A percentile compares a stretch with the other conserved stretches of the same genome.
Evolutionary conservation across 2,888 invertebrate genomes (phyloP).

Genomic region (Melanchra persicariae): DNA sequence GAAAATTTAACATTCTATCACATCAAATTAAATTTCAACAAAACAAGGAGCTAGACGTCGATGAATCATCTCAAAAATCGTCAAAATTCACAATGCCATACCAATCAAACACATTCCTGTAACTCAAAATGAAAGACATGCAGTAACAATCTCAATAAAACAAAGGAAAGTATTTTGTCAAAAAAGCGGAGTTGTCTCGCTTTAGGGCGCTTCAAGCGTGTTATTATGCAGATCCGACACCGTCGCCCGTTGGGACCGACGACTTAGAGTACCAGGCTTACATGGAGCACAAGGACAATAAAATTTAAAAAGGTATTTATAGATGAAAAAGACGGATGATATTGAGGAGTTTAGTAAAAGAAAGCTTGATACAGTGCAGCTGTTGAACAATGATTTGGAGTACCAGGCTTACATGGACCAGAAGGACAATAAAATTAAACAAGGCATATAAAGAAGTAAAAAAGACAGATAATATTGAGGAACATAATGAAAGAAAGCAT

Average conservation of each 20-base stretch:
- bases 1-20: background rate
- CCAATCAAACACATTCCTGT: constrained; percentile 51
- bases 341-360: too few species aligned
- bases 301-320: background rate
- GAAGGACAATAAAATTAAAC: too few species aligned
- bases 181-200: constrained; percentile 61
- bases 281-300: constrained; percentile 64
- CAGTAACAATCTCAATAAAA: constrained; percentile 52
- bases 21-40: background rate
- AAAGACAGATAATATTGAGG: too few species aligned
- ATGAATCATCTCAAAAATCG: constrained; percentile 30
- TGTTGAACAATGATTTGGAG: too few species aligned
- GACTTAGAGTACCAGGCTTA: constrained; percentile 66
- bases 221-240: constrained; percentile 67
- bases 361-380: too few species aligned
- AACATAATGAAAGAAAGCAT: too few species aligned
- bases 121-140: constrained; percentile 72
- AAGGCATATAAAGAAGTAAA: too few species aligned
- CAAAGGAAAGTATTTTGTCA: constrained; percentile 62
- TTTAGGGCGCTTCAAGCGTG: constrained; percentile 57
- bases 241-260: constrained; percentile 63
- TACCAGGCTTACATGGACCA: too few species aligned
- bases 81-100: constrained; percentile 6
- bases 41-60: constrained; percentile 2
- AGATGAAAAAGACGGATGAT: too few species aligned